Base-by-base conservation (phyloP, 2,113 vertebrate species). In the Clarias batrachus region DNA sequence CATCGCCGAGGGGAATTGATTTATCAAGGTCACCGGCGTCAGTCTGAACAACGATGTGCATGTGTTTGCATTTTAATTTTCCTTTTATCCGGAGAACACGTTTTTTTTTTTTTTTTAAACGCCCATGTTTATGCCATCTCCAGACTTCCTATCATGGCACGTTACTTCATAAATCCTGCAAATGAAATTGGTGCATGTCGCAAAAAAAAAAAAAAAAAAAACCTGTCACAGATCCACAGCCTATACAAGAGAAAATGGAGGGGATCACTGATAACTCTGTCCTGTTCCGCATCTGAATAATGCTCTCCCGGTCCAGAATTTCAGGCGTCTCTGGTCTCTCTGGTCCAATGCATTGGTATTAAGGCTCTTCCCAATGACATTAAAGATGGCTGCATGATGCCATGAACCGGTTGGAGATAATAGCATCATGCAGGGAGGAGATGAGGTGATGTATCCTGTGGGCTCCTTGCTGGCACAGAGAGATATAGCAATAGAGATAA, bases 141-240 rank as follows among this genome's bases (percentile, higher is more conserved):
- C 85, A 81, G 62, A 84, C 73, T 52, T 68, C n/a, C 7, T 65
- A n/a, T 33, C 77, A 48, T n/a, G 19, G 27, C n/a, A 62, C 79
- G 74, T 82, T 87, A 65, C 82, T 74, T 83, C 83, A 87, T 90
- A 88, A 88, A 90, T 87, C 83, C 83, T 68, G 68, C 71, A 85
- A 90, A 88, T 87, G 82, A 86, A 88, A 88, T 80, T 33, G 76
- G 79, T 68, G 17, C 76, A 30, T 71, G 41, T 41, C 41, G 66
- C 79, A 12, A 21, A 37, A 37, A 12, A 10, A 13, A 13, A 12
- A 66, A 27, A 14, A 19, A 27, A 76, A 79, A 78, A 13, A 9
- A 27, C 19, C 56, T 63, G 83, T 83, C 66, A 80, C 83, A 83
- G 52, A 84, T 66, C 37, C 84, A 82, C 33, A 0, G 11, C 23